A percentile compares a stretch with the other conserved stretches of the same genome.
phyloP scores from a whole-genome alignment of 2,797 vertebrate genomes.

The Fringilla coelebs region DNA sequence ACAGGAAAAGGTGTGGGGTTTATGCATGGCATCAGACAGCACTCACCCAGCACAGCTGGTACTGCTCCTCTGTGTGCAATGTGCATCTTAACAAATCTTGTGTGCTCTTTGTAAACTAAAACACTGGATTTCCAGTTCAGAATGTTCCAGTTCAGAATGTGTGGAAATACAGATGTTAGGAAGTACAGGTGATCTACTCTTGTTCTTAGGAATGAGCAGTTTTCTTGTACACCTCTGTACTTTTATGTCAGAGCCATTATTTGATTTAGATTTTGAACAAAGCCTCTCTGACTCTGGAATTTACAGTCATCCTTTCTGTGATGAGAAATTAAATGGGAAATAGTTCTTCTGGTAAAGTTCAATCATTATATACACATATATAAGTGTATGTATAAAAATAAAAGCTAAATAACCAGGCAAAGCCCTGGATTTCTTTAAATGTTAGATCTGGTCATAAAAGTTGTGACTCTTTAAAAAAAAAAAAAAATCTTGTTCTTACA shows the following conservation, averaged over 20 bases:
- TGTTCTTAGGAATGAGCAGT: not conserved
- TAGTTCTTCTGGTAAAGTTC: not conserved
- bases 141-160: not conserved
- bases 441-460: not conserved
- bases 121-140: not conserved
- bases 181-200: not conserved
- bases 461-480: not conserved
- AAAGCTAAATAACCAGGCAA: not conserved
- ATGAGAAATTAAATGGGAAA: not conserved
- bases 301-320: not conserved
- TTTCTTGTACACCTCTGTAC: not conserved
- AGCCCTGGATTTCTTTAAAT: not conserved
- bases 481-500: rapidly evolving
- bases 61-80: not conserved
- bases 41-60: not conserved
- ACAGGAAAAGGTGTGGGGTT: not conserved
- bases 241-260: not conserved
- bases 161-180: not conserved
- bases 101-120: not conserved
- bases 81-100: not conserved
- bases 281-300: not conserved
- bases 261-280: not conserved
- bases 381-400: not conserved
- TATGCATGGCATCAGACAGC: not conserved
- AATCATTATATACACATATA: not conserved